These are phyloP conservation scores for Tapirus indicus DNA, from an alignment of 2,797 vertebrate genomes.

Conservation along the genomic window DNA sequence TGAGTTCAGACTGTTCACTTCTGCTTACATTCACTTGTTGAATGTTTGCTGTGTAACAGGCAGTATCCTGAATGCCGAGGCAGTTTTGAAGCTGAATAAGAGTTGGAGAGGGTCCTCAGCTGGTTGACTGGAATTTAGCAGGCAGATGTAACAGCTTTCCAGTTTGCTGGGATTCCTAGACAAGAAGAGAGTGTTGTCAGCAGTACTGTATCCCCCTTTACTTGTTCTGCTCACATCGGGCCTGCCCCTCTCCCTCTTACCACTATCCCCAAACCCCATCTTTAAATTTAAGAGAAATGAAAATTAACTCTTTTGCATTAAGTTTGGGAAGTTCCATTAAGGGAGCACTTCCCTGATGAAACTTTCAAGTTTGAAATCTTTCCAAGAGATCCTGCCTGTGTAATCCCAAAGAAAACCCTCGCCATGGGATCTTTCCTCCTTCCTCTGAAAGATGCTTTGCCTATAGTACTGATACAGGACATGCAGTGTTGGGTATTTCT, in stretches of 20 bases:
- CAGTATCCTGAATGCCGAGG: background rate
- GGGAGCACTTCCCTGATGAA: constrained; percentile 15
- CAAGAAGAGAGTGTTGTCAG: background rate
- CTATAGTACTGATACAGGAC: background rate
- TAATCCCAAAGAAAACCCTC: background rate
- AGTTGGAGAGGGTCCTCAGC: background rate
- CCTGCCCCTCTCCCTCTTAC: background rate
- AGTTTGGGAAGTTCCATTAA: background rate
- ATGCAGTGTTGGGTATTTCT: background rate
- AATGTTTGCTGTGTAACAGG: background rate
- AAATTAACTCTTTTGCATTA: background rate
- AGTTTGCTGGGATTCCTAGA: background rate
- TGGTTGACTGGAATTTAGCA: background rate
- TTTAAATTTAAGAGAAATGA: constrained; percentile 47
- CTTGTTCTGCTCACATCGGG: background rate
- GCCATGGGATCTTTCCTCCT: background rate
- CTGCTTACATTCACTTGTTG: background rate
- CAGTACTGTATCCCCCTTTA: background rate
- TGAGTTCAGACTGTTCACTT: constrained; percentile 12
- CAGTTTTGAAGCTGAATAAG: background rate
- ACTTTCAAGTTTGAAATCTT: background rate
- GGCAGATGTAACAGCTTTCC: background rate
- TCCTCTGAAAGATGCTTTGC: background rate
- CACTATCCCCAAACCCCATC: background rate
- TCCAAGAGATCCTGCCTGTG: background rate